These are phyloP conservation scores for Drosophila limbata DNA, from an alignment of 2,888 invertebrate genomes.

Conservation along the genomic window DNA sequence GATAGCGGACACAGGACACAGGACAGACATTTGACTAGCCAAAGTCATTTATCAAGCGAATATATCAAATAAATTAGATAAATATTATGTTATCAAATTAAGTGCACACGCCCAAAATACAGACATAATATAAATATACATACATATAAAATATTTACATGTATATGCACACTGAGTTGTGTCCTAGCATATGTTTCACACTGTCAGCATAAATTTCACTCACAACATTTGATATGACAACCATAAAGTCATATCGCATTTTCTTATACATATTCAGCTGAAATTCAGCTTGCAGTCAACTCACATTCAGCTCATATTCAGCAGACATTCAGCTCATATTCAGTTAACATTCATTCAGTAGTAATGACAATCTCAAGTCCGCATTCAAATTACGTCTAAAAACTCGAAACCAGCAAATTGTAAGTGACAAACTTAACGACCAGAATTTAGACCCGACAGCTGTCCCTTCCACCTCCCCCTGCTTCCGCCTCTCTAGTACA, in stretches of 20 bases:
- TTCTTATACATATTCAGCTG: conserved; percentile 7
- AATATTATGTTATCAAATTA: conserved; percentile 76
- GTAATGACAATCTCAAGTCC: conserved; percentile 58
- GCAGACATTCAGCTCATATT: conserved; percentile 15
- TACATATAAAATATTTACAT: neutral
- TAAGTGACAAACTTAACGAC: conserved; percentile 54
- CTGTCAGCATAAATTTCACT: conserved; percentile 69
- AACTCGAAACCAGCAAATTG: conserved; percentile 57
- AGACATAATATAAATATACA: neutral
- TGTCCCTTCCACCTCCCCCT: neutral
- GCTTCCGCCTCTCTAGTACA: neutral
- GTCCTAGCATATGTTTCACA: conserved; percentile 25
- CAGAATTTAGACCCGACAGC: conserved; percentile 9
- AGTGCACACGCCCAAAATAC: conserved; percentile 35
- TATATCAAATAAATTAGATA: conserved; percentile 74
- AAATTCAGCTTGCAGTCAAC: neutral
- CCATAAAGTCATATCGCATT: conserved; percentile 52
- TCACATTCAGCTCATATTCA: conserved; percentile 4
- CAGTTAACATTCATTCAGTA: conserved; percentile 13
- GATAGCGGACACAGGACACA: neutral
- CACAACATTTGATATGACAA: conserved; percentile 64
- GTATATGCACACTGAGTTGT: conserved; percentile 1
- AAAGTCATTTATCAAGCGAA: conserved; percentile 63
- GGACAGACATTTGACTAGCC: conserved; percentile 19
- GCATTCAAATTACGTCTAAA: conserved; percentile 55